These are phyloP conservation scores for Andrena fulva DNA, from an alignment of 2,888 invertebrate species.

Conservation along the genomic window DNA sequence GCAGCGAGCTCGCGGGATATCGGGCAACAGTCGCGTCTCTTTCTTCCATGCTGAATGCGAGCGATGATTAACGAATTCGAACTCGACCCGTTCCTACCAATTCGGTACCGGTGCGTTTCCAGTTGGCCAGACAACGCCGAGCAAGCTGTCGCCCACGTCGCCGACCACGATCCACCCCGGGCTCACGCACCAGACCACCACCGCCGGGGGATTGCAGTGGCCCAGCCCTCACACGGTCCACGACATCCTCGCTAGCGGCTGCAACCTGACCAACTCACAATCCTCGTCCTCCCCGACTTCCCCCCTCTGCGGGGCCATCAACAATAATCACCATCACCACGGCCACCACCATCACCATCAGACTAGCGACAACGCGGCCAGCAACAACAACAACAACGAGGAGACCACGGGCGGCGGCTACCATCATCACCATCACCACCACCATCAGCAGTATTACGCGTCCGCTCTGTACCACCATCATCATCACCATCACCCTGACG, in stretches of 20 bases:
- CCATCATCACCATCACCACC: conserved; percentile 76
- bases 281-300: conserved; percentile 72
- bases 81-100: conserved; percentile 60
- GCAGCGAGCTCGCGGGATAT: conserved; percentile 74
- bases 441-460: conserved; percentile 83
- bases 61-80: conserved; percentile 69
- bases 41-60: conserved; percentile 71
- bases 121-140: conserved; percentile 84
- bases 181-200: conserved; percentile 84
- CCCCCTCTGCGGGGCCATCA: conserved; percentile 72
- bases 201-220: conserved; percentile 83
- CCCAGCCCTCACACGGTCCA: conserved; percentile 83
- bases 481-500: conserved; percentile 78
- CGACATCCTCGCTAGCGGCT: conserved; percentile 79
- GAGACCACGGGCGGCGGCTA: conserved; percentile 69
- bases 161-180: conserved; percentile 80
- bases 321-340: conserved; percentile 72
- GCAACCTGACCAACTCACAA: conserved; percentile 70
- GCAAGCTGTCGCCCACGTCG: conserved; percentile 82
- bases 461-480: conserved; percentile 82
- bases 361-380: conserved; percentile 58
- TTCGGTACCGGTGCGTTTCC: conserved; percentile 71
- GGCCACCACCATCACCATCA: conserved; percentile 65
- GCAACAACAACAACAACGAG: conserved; percentile 60
- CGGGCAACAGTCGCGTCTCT: conserved; percentile 75